Percentiles rank a stretch among this genome's conserved stretches.
These are phyloP conservation scores for Drosophila malerkotliana DNA, from an alignment of 1,140 invertebrate species.

Conservation along the genomic window DNA sequence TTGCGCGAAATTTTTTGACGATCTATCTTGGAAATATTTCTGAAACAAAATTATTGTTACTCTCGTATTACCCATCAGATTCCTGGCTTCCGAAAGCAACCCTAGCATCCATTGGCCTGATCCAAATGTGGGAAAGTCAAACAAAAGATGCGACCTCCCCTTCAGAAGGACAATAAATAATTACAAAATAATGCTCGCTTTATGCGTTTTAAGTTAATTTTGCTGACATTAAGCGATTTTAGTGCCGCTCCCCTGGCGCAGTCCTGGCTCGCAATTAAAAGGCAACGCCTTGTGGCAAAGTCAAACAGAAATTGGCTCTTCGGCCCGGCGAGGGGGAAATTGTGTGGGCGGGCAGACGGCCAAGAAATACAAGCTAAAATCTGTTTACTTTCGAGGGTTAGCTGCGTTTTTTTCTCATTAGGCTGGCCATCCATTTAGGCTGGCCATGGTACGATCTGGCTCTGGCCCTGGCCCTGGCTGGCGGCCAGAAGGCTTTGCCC, in stretches of 20 bases:
- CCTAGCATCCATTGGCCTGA: slow-evolving; percentile 19
- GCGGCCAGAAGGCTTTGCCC: background rate
- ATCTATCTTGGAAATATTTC: too few species aligned
- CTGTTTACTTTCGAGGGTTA: slow-evolving; percentile 44
- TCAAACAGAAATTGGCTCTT: slow-evolving; percentile 55
- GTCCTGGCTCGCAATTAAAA: slow-evolving; percentile 60
- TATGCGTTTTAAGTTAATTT: slow-evolving; percentile 83
- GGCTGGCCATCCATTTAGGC: slow-evolving; percentile 5
- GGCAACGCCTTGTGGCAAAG: slow-evolving; percentile 61
- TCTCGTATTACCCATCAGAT: too few species aligned
- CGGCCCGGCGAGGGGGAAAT: slow-evolving; percentile 34
- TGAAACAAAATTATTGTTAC: too few species aligned
- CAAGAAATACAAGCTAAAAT: slow-evolving; percentile 42
- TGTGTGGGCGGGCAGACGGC: slow-evolving; percentile 57
- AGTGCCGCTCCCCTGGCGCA: slow-evolving; percentile 57
- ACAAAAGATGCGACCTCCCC: slow-evolving; percentile 37
- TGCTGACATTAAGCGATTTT: slow-evolving; percentile 80
- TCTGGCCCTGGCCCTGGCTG: background rate
- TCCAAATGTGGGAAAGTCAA: slow-evolving; percentile 65
- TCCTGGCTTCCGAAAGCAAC: slow-evolving; percentile 9
- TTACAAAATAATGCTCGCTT: slow-evolving; percentile 82
- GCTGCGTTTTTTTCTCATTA: slow-evolving; percentile 49
- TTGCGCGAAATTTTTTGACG: too few species aligned
- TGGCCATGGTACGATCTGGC: background rate
- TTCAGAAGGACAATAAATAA: slow-evolving; percentile 63